Evolutionary conservation across 1,140 invertebrate species (phyloP).

Genomic region (Agrypnia vestita): DNA sequence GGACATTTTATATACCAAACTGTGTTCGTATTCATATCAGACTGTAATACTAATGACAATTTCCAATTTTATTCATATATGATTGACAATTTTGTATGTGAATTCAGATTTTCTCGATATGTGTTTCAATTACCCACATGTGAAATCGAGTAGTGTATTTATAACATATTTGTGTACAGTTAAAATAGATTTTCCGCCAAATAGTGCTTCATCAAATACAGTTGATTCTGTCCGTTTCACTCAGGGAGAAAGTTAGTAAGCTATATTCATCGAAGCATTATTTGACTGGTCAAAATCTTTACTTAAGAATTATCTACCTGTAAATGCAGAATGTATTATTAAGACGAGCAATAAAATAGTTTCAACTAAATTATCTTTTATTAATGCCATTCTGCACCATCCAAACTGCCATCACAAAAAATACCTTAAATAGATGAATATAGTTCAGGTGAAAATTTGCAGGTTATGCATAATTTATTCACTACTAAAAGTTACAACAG

Average conservation of each 20-base stretch:
- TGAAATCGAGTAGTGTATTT: constrained; percentile 53
- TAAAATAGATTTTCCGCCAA: constrained; percentile 41
- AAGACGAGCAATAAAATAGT: constrained; percentile 60
- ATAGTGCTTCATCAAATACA: constrained; percentile 14
- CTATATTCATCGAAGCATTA: constrained; percentile 6
- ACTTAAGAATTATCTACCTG: constrained; percentile 44
- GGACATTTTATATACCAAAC: constrained; percentile 58
- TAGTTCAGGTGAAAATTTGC: too few relatives aligned
- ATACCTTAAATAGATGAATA: too few relatives aligned
- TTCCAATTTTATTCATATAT: constrained; percentile 39
- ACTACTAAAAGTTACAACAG: too few relatives aligned
- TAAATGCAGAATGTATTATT: constrained; percentile 55
- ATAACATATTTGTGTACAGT: constrained; percentile 59
- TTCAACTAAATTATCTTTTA: constrained; percentile 46
- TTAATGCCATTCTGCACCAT: too few relatives aligned
- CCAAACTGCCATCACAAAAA: too few relatives aligned
- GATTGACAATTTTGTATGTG: constrained; percentile 37
- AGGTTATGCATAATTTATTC: too few relatives aligned
- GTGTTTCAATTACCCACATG: constrained; percentile 37
- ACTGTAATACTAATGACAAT: constrained; percentile 48
- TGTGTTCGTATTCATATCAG: constrained; percentile 62
- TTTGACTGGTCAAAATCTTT: constrained; percentile 26
- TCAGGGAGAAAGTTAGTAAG: neutral
- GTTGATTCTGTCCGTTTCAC: neutral
- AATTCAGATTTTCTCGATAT: constrained; percentile 44